Evolutionary conservation across 2,888 invertebrate species (phyloP).

Genomic region (Gnatocerus cornutus): DNA sequence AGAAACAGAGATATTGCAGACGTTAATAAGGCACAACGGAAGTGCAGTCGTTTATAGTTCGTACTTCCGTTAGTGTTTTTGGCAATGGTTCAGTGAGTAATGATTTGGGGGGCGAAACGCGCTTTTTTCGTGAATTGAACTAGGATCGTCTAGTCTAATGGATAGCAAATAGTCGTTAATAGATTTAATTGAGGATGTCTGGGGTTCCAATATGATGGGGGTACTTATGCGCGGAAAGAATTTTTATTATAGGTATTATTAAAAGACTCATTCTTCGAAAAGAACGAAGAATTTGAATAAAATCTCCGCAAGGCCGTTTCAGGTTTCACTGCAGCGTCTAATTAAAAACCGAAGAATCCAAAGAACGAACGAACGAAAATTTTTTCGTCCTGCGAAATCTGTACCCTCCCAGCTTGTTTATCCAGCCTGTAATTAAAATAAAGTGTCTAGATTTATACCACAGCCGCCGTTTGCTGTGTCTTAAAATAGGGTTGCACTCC

Average conservation of each 20-base stretch:
- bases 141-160: conserved; percentile 29
- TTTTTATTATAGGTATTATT: conserved; percentile 22
- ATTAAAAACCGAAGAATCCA: background rate
- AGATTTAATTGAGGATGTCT: conserved; percentile 45
- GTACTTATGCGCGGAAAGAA: conserved; percentile 24
- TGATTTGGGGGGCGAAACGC: conserved; percentile 25
- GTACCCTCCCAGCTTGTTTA: background rate
- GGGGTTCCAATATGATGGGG: conserved; percentile 25
- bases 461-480: conserved; percentile 18
- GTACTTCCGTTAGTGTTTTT: conserved; percentile 51
- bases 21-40: conserved; percentile 41
- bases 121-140: conserved; percentile 30
- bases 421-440: conserved; percentile 17
- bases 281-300: conserved; percentile 9
- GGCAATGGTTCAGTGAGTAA: conserved; percentile 54
- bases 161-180: conserved; percentile 47
- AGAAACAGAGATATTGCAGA: conserved; percentile 43
- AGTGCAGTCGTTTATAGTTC: conserved; percentile 47
- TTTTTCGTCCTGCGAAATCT: no score
- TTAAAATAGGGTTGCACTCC: conserved; percentile 37
- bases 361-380: no score
- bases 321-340: background rate
- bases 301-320: conserved; percentile 4
- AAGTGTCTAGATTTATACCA: conserved; percentile 32
- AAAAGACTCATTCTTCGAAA: conserved; percentile 1